These are phyloP conservation scores for Hippocampus mohnikei DNA, from an alignment of 2,113 vertebrate species.

Conservation along the genomic window DNA sequence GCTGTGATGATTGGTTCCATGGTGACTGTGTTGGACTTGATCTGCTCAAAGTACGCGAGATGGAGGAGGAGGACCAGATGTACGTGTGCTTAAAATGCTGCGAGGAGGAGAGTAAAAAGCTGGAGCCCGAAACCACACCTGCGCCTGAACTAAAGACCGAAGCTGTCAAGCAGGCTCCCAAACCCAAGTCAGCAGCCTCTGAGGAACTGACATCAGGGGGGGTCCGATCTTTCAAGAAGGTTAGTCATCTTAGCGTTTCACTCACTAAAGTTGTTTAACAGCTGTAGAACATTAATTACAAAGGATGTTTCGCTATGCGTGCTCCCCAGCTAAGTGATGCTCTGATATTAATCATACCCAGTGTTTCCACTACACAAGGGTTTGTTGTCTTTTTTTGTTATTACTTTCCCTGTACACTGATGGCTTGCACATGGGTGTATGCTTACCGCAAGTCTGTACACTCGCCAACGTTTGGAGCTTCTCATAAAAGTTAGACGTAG, in stretches of 20 bases:
- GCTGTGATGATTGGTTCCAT: slow-evolving; percentile 98
- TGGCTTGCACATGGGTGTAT: slow-evolving; percentile 37
- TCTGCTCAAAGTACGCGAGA: slow-evolving; percentile 88
- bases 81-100: slow-evolving; percentile 95
- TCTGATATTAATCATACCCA: slow-evolving; percentile 59
- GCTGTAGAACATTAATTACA: not conserved
- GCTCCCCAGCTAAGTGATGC: slow-evolving; percentile 52
- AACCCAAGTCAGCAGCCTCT: slow-evolving; percentile 68
- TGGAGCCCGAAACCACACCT: slow-evolving; percentile 55
- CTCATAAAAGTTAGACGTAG: not conserved
- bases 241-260: slow-evolving; percentile 46
- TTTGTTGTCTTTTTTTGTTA: slow-evolving; percentile 56
- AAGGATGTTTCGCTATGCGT: slow-evolving; percentile 32
- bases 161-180: slow-evolving; percentile 64
- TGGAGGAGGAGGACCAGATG: slow-evolving; percentile 96
- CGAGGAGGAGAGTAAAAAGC: slow-evolving; percentile 85
- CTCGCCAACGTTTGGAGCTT: slow-evolving; percentile 10
- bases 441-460: slow-evolving; percentile 8
- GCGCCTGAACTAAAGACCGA: slow-evolving; percentile 65
- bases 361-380: slow-evolving; percentile 44
- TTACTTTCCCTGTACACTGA: slow-evolving; percentile 20
- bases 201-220: slow-evolving; percentile 67
- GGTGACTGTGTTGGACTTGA: slow-evolving; percentile 95
- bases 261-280: not conserved
- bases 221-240: slow-evolving; percentile 84